These are phyloP conservation scores for Chaenogobius annularis DNA, from an alignment of 2,113 vertebrate species.

Conservation along the genomic window DNA sequence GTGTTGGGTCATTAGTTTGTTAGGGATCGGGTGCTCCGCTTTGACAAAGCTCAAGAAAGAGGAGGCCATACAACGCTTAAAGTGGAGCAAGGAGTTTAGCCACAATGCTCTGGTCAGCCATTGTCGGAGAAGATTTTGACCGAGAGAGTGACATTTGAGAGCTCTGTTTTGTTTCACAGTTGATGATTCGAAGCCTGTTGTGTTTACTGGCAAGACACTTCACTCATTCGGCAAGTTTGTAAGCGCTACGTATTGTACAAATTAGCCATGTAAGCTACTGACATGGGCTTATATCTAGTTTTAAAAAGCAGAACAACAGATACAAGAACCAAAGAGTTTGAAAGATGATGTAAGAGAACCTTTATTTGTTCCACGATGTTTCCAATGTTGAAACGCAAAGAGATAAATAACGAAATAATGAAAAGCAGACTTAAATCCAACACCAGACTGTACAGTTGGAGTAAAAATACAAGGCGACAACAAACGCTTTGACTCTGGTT, in stretches of 20 bases:
- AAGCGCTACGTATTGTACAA: background rate
- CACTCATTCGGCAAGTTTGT: background rate
- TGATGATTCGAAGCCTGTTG: background rate
- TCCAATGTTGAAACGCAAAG: too few species aligned
- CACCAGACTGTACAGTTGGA: too few species aligned
- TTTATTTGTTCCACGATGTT: too few species aligned
- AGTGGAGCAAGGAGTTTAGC: conserved; percentile 44
- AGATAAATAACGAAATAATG: too few species aligned
- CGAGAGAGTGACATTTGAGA: conserved; percentile 49
- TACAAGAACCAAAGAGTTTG: too few species aligned
- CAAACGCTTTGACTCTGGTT: too few species aligned
- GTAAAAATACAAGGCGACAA: too few species aligned
- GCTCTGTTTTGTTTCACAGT: background rate
- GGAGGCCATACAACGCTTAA: conserved; percentile 40
- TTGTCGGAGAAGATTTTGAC: conserved; percentile 30
- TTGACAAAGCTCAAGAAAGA: conserved; percentile 51
- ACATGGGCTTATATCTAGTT: too few species aligned
- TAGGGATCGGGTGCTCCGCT: conserved; percentile 34
- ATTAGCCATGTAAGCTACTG: too few species aligned
- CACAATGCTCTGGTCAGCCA: conserved; percentile 20
- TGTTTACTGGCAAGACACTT: background rate
- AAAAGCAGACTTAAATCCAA: too few species aligned
- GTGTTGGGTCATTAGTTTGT: conserved; percentile 53
- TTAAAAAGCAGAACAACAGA: too few species aligned
- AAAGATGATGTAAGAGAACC: too few species aligned